Base-by-base conservation (phyloP, 2,888 invertebrate genomes). In the Brassicogethes aeneus region DNA sequence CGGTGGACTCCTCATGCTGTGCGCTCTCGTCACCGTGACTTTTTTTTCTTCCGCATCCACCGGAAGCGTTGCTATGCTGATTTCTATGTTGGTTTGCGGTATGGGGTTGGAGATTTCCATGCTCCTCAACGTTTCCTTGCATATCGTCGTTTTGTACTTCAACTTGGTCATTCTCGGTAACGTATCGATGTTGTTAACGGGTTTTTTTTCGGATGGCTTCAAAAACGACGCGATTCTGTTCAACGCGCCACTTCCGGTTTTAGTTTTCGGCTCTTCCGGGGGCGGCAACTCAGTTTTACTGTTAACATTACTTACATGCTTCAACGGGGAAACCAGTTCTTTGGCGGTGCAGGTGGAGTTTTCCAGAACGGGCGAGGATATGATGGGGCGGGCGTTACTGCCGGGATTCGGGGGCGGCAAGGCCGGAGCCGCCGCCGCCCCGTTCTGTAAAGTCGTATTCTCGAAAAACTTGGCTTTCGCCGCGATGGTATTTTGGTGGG, bases 71-170 rank as follows among this genome's bases (percentile, higher is more conserved):
- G 72, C 73, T 5, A 74, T 70, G 0, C 79, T 69, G 2, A 80
- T 59, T 34, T 79, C 79, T 7, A 81, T 81, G 36, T 78, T 75
- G 41, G 74, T 76, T 57, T 85, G 83, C 0, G 81, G 77, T 52
- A 92, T 88, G 0, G 91, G 91, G 55, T 81, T 77, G 0, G 91
- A 91, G 55, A 92, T 91, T 62, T 88, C 83, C 37, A 90, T 69
- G 41, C 78, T 82, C 37, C 86, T 75, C 38, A 91, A 59, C 0
- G 80, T 73, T 10, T 80, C 81, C 56, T 84, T 82, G 56, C 89
- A 85, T 0, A 80, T 69, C 1, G 73, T 70, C 51, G 85, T 85
- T 39, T 74, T 74, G 5, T 78, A 71, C 64, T 80, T 83, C 0
- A 75, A 57, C 45, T 70, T 74, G 2, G 72, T 71, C 36, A 71